Conservation (phyloP, 1,140 invertebrate species). For the Tribolium madens region DNA sequence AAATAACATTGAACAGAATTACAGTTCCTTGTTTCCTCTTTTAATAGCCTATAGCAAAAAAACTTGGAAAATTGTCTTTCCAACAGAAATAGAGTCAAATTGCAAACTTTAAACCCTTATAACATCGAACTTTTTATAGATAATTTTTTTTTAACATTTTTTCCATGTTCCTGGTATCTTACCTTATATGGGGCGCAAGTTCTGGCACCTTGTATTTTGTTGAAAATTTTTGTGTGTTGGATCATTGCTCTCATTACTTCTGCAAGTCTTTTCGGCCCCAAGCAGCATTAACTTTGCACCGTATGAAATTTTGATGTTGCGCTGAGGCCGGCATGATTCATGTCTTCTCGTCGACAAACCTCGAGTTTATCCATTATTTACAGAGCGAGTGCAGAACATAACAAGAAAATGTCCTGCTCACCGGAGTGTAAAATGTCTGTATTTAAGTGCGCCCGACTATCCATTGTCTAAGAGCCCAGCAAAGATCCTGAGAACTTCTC, state of each 20-base stretch:
- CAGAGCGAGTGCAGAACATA: slow-evolving; percentile 54
- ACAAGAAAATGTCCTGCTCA: slow-evolving; percentile 62
- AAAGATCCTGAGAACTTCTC: slow-evolving; percentile 56
- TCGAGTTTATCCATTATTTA: slow-evolving; percentile 54
- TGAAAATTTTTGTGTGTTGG: not conserved
- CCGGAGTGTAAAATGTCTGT: slow-evolving; percentile 63
- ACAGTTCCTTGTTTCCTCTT: too few relatives aligned
- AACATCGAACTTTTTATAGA: too few relatives aligned
- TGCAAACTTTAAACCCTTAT: too few relatives aligned
- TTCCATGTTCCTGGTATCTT: too few relatives aligned
- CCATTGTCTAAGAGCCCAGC: slow-evolving; percentile 55
- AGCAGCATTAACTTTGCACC: not conserved
- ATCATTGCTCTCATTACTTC: slow-evolving; percentile 20
- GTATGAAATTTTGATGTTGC: slow-evolving; percentile 38
- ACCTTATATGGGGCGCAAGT: too few relatives aligned
- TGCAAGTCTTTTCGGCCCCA: not conserved
- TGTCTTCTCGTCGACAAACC: slow-evolving; percentile 42
- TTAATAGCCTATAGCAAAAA: too few relatives aligned
- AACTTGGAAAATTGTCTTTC: too few relatives aligned
- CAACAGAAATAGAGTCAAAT: too few relatives aligned
- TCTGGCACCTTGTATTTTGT: too few relatives aligned
- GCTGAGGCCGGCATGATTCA: slow-evolving; percentile 52
- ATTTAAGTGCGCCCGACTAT: slow-evolving; percentile 61
- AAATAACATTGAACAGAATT: too few relatives aligned
- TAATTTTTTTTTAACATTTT: too few relatives aligned